Conservation (phyloP, 1,140 invertebrate genomes). For the Brachionus asplanchnoidis region DNA sequence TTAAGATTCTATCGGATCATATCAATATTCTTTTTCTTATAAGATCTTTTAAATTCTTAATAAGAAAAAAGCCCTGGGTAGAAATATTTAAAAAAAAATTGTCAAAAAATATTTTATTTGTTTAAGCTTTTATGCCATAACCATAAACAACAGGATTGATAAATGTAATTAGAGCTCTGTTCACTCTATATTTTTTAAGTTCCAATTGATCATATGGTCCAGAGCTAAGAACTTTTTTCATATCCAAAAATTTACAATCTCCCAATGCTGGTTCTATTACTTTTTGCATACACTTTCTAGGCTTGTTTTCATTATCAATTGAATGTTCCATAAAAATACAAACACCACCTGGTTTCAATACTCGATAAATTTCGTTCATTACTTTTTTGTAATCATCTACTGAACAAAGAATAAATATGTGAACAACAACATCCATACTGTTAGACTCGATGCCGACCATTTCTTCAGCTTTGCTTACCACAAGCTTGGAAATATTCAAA, state of each 20-base stretch:
- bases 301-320: background rate
- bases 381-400: background rate
- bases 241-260: conserved; percentile 33
- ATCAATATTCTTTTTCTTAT: too few relatives aligned
- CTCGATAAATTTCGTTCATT: background rate
- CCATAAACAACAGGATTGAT: conserved; percentile 14
- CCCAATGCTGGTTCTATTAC: background rate
- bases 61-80: too few relatives aligned
- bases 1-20: too few relatives aligned
- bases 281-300: background rate
- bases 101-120: background rate
- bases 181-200: background rate
- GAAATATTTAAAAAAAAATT: too few relatives aligned
- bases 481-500: background rate
- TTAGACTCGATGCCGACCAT: conserved; percentile 16
- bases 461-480: background rate
- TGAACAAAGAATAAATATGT: conserved; percentile 26
- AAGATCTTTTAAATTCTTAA: too few relatives aligned
- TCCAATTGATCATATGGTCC: background rate
- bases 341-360: conserved; percentile 23
- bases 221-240: background rate
- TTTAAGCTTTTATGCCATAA: background rate
- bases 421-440: background rate
- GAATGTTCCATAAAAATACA: conserved; percentile 39
- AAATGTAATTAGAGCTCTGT: background rate